Conservation (phyloP, 2,888 invertebrate genomes). For the Eudemis profundana region DNA sequence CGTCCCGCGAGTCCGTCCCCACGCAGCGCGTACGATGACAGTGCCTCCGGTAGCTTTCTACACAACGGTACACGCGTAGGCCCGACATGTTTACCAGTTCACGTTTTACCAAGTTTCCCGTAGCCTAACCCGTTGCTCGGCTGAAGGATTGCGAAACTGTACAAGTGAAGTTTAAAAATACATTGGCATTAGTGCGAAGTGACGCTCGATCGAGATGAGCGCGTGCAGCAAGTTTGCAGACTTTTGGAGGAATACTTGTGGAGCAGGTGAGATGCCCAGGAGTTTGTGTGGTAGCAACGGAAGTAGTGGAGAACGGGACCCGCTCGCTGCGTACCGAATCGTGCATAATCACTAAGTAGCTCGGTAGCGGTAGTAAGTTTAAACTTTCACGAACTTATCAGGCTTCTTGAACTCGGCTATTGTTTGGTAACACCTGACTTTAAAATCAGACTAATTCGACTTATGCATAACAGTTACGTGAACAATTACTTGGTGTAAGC, state of each 20-base stretch:
- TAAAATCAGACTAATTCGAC: conserved; percentile 4
- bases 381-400: conserved; percentile 22
- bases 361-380: conserved; percentile 5
- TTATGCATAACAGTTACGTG: conserved; percentile 25
- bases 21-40: conserved; percentile 62
- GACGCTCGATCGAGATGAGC: conserved; percentile 77
- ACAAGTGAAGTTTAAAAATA: conserved; percentile 85
- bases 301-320: background rate
- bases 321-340: background rate
- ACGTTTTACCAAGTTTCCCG: conserved; percentile 60
- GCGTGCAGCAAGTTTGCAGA: conserved; percentile 82
- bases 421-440: conserved; percentile 15
- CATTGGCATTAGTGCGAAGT: conserved; percentile 79
- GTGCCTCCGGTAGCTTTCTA: conserved; percentile 69
- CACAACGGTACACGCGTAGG: conserved; percentile 73
- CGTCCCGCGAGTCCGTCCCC: conserved; percentile 54
- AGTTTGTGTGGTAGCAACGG: conserved; percentile 2
- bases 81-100: conserved; percentile 65
- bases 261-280: conserved; percentile 73
- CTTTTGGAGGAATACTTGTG: conserved; percentile 82
- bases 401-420: conserved; percentile 31
- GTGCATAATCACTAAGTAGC: conserved; percentile 15
- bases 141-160: conserved; percentile 81
- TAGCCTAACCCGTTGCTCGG: conserved; percentile 69
- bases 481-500: background rate